Evolutionary conservation across 2,888 invertebrate species (phyloP).

Genomic region (Tenthredo amoena): DNA sequence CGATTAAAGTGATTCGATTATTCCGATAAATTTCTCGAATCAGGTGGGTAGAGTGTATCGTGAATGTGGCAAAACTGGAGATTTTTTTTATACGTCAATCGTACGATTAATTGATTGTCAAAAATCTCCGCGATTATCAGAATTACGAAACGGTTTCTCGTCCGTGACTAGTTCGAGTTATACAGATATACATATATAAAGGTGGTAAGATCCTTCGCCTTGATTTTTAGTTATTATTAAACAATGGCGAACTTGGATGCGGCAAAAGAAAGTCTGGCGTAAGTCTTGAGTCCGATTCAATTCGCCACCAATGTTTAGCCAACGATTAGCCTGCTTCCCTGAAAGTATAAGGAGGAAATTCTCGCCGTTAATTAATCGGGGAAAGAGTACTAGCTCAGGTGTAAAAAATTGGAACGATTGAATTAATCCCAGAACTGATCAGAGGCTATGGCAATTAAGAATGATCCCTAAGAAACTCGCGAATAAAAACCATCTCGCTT

Average conservation of each 20-base stretch:
- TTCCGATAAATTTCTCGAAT: not conserved
- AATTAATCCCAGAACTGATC: not conserved
- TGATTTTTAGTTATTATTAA: not conserved
- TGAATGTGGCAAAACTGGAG: not conserved
- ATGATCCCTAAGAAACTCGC: not conserved
- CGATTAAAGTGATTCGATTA: not conserved
- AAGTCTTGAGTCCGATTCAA: constrained; percentile 23
- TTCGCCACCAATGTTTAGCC: constrained; percentile 29
- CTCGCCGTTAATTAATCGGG: constrained; percentile 6
- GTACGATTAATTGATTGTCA: not conserved
- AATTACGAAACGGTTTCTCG: not conserved
- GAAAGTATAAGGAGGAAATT: not conserved
- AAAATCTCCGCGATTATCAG: not conserved
- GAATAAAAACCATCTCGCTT: not conserved
- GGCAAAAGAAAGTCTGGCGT: constrained; percentile 31
- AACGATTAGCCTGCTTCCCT: not conserved
- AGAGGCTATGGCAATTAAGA: not conserved
- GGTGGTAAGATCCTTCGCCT: constrained; percentile 4
- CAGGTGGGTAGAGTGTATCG: not conserved
- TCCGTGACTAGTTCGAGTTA: not conserved
- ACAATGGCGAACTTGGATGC: constrained; percentile 40
- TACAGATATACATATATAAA: too few relatives aligned
- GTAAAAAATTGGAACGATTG: not conserved
- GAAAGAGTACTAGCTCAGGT: not conserved
- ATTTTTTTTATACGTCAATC: not conserved